Conservation (phyloP, 2,888 invertebrate genomes). For the Amphimallon solstitiale region DNA sequence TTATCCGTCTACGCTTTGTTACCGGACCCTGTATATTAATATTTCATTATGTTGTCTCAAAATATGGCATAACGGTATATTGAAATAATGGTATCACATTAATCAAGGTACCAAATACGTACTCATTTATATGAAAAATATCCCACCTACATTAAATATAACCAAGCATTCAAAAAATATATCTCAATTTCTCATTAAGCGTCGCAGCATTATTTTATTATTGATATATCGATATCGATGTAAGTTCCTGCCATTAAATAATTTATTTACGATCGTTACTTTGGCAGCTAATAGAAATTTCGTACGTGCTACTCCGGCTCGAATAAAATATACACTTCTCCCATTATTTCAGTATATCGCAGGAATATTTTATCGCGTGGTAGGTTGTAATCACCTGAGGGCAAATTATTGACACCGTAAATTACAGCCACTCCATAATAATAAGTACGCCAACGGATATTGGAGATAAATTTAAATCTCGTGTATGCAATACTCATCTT, state of each 20-base stretch:
- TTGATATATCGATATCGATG: neutral
- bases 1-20: too few relatives aligned
- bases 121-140: too few relatives aligned
- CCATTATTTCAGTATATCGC: constrained; percentile 5
- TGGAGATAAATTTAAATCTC: constrained; percentile 14
- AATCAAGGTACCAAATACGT: too few relatives aligned
- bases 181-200: neutral
- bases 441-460: constrained; percentile 22
- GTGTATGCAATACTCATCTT: neutral
- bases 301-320: neutral
- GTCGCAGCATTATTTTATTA: neutral
- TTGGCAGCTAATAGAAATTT: neutral
- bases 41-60: too few relatives aligned
- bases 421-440: constrained; percentile 21
- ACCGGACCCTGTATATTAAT: too few relatives aligned
- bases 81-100: too few relatives aligned
- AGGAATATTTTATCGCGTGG: constrained; percentile 3
- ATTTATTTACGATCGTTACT: constrained; percentile 9
- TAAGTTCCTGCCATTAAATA: neutral
- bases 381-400: constrained; percentile 9
- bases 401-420: constrained; percentile 29
- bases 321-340: neutral
- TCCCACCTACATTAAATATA: too few relatives aligned
- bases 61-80: too few relatives aligned
- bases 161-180: neutral